A percentile compares a stretch with the other conserved stretches of the same genome.
phyloP scores from a whole-genome alignment of 2,113 vertebrate species.

The Rostratula benghalensis region DNA sequence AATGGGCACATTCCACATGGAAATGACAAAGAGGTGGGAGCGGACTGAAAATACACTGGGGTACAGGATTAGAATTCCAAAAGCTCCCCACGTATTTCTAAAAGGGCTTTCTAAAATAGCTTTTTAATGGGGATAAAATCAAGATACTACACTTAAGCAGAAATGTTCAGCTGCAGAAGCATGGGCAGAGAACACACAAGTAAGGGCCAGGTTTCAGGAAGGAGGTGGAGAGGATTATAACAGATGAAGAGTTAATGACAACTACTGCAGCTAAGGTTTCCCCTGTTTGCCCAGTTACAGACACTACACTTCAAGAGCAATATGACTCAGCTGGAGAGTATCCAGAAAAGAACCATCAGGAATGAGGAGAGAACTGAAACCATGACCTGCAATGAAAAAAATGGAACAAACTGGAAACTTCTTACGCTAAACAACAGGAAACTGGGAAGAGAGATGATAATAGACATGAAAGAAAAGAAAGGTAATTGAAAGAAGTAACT shows the following conservation, averaged over 20 bases:
- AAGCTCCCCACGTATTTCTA: not conserved
- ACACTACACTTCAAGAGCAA: not conserved
- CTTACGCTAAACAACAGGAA: not conserved
- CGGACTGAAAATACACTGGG: not conserved
- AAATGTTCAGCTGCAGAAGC: not conserved
- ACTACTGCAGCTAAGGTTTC: not conserved
- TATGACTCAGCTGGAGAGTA: not conserved
- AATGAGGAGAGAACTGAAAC: not conserved
- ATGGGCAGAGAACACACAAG: not conserved
- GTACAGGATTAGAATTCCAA: not conserved
- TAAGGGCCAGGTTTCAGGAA: not conserved
- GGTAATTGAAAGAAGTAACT: not conserved
- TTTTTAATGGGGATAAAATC: not conserved
- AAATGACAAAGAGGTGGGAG: not conserved
- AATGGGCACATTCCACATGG: not conserved
- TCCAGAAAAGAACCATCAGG: not conserved
- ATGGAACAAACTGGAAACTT: not conserved
- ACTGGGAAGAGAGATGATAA: not conserved
- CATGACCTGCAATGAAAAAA: not conserved
- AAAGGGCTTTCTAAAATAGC: slow-evolving; percentile 1
- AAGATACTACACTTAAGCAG: not conserved
- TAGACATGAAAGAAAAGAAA: not conserved
- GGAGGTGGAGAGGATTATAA: not conserved
- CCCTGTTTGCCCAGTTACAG: not conserved
- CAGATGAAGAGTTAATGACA: not conserved